These are phyloP conservation scores for Chaetura pelagica DNA, from an alignment of 2,113 vertebrate genomes.

Conservation along the genomic window DNA sequence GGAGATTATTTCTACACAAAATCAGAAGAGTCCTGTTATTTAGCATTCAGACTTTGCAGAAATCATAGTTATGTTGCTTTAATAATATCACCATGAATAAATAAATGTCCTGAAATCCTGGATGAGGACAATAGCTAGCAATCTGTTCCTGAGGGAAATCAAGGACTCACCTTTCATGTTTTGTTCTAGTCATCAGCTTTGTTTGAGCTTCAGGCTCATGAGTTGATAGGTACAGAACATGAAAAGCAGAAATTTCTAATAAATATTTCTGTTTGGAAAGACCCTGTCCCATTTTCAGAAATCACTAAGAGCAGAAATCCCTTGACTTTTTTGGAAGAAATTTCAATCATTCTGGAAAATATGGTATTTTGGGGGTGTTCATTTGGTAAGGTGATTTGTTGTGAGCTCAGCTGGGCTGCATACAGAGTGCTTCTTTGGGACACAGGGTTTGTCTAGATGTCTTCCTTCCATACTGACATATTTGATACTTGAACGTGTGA, in stretches of 20 bases:
- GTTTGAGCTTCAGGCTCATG: not conserved
- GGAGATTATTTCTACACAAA: not conserved
- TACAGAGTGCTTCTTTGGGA: not conserved
- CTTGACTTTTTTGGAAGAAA: not conserved
- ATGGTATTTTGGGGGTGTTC: not conserved
- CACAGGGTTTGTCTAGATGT: not conserved
- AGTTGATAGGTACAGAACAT: not conserved
- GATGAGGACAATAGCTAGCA: not conserved
- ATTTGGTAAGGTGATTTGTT: not conserved
- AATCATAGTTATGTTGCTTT: not conserved
- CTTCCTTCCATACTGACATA: not conserved
- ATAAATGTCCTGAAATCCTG: not conserved
- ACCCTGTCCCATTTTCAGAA: not conserved
- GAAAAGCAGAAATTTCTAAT: not conserved
- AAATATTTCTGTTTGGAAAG: not conserved
- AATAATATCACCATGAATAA: not conserved
- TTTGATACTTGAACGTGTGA: not conserved
- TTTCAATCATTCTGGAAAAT: not conserved
- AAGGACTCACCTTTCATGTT: not conserved
- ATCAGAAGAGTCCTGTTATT: not conserved
- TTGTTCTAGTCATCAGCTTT: not conserved
- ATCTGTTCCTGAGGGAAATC: not conserved
- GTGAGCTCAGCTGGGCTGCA: not conserved
- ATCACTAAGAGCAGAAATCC: not conserved
- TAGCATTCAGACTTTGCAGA: not conserved